These are phyloP conservation scores for Elgaria multicarinata DNA, from an alignment of 2,113 vertebrate species.

Conservation along the genomic window DNA sequence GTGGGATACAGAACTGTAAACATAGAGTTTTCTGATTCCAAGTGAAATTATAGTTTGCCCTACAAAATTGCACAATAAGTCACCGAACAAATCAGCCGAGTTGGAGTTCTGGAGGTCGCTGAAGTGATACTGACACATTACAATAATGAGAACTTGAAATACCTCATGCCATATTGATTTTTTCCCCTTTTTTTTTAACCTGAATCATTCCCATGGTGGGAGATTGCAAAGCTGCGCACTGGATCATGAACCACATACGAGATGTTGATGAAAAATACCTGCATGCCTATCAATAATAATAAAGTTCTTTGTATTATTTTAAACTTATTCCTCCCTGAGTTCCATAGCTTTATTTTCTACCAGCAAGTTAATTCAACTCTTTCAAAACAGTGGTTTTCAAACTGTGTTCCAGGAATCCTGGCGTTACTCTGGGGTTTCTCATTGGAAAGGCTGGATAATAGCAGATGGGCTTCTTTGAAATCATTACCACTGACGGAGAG, in stretches of 20 bases:
- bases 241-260: slow-evolving; percentile 72
- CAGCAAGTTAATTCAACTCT: background rate
- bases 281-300: background rate
- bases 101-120: slow-evolving; percentile 74
- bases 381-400: background rate
- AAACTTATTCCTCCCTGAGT: background rate
- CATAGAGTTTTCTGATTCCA: slow-evolving; percentile 78
- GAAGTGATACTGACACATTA: slow-evolving; percentile 84
- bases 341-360: background rate
- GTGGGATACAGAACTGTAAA: slow-evolving; percentile 72
- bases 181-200: slow-evolving; percentile 73
- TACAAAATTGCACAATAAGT: slow-evolving; percentile 85
- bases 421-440: background rate
- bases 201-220: slow-evolving; percentile 81
- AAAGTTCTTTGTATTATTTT: background rate
- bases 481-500: too few relatives aligned
- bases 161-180: slow-evolving; percentile 84
- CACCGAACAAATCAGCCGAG: slow-evolving; percentile 81
- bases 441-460: background rate
- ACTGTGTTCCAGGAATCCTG: background rate
- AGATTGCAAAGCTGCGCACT: slow-evolving; percentile 76
- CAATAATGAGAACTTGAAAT: slow-evolving; percentile 87
- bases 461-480: background rate
- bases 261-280: slow-evolving; percentile 75
- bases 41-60: slow-evolving; percentile 84